Evolutionary conservation across 2,888 invertebrate species (phyloP).

Genomic region (Hanleya hanleyi): DNA sequence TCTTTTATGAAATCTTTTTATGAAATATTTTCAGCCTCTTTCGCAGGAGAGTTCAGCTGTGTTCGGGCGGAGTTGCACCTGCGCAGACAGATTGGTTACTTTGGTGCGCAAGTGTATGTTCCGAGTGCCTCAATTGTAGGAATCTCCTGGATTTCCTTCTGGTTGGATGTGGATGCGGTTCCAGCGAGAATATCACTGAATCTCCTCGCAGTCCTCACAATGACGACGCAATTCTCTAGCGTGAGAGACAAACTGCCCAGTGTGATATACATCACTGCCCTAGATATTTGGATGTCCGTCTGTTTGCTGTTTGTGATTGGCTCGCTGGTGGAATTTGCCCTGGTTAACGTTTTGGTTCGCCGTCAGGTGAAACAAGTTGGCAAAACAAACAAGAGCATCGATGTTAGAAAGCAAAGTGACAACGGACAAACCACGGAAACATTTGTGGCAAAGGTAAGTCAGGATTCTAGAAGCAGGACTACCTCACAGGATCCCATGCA

Average conservation of each 20-base stretch:
- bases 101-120: slow-evolving; percentile 93
- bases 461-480: no score
- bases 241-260: background rate
- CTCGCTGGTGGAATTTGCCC: slow-evolving; percentile 1
- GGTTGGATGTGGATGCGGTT: slow-evolving; percentile 90
- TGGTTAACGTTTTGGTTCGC: slow-evolving; percentile 4
- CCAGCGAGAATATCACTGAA: slow-evolving; percentile 92
- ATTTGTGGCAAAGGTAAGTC: background rate
- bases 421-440: background rate
- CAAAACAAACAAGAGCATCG: background rate
- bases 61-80: slow-evolving; percentile 91
- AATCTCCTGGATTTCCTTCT: slow-evolving; percentile 98
- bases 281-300: slow-evolving; percentile 3
- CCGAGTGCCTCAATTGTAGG: slow-evolving; percentile 93
- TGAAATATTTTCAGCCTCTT: slow-evolving; percentile 24
- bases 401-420: background rate
- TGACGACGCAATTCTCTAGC: slow-evolving; percentile 92
- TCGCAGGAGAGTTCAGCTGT: slow-evolving; percentile 74
- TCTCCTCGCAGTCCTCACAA: slow-evolving; percentile 83
- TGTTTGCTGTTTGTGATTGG: slow-evolving; percentile 3
- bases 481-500: no score
- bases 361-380: background rate
- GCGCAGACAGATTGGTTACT: slow-evolving; percentile 88
- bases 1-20: no score
- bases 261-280: background rate